Evolutionary conservation across 2,888 invertebrate species (phyloP), one percentile per base, ranked within the genome.

Genomic region (Adelphocoris suturalis): DNA sequence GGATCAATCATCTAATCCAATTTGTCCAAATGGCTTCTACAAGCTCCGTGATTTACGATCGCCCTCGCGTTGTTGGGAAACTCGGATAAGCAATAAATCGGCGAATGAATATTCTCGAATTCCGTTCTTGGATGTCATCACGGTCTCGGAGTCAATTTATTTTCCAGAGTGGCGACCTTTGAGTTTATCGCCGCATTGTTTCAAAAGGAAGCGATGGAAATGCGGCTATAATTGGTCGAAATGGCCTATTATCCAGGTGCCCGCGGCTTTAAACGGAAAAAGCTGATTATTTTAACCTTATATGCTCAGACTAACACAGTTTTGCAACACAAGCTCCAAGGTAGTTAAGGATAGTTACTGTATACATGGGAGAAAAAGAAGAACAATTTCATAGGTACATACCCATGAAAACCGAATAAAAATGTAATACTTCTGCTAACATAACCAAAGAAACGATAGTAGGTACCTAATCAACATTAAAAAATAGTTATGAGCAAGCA

Each of bases 1-100:
- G 68, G 23, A 68, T 68, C 68, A 19, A 68, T 68, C 68, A 23
- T 68, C 68, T 68, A 68, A 68, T 68, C 68, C 68, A 68, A 68
- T 68, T 68, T 68, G 68, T 68, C 68, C 23, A 68, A 23, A 68
- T 27, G 11, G 68, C 68, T 23, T 11, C 61, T 3, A 19, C 19
- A n/a, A n/a, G n/a, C 61, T 19, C 19, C 19, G 68, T 68, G 68
- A 68, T 68, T 68, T 68, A 68, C 68, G 68, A 68, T 12, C 68
- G 23, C 23, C 19, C 16, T 68, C 19, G 68, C 12, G 11, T 37
- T 13, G 68, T 27, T 27, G 23, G 13, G 68, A 23, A 68, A 68
- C 19, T 12, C 19, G 23, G 27, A 68, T 68, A 68, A 9, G 68
- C 27, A 68, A 68, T 68, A 68, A 68, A 68, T 68, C 23, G 68